Conservation (phyloP, 2,797 vertebrate species). For the Coccyzus lansbergi region DNA sequence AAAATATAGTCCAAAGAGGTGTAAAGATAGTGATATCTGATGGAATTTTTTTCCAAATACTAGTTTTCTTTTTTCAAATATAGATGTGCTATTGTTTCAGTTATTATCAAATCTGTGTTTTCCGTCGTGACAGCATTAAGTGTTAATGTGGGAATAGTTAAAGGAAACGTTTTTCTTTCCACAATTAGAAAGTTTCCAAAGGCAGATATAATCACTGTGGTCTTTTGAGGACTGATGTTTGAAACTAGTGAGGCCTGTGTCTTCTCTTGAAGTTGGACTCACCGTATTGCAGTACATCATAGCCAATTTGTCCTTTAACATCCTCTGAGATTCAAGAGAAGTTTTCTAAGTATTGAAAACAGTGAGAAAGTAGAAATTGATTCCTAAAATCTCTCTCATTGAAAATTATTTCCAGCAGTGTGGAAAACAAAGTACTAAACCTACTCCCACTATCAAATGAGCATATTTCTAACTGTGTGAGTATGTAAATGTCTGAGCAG, state of each 20-base stretch:
- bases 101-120: slow-evolving; percentile 26
- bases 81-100: neutral
- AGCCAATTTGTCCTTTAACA: neutral
- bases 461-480: neutral
- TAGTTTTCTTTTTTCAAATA: slow-evolving; percentile 45
- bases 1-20: slow-evolving; percentile 14
- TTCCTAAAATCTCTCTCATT: neutral
- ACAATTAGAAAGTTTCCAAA: neutral
- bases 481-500: neutral
- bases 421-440: neutral
- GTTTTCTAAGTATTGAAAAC: neutral
- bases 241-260: neutral
- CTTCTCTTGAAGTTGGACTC: neutral
- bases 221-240: neutral
- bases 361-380: neutral
- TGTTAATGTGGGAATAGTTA: neutral
- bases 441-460: neutral
- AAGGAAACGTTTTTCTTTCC: neutral
- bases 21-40: slow-evolving; percentile 2
- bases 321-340: neutral
- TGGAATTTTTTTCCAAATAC: neutral
- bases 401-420: neutral
- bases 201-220: neutral
- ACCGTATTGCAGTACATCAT: neutral
- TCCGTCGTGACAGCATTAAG: neutral